Evolutionary conservation across 2,888 invertebrate species (phyloP).

Genomic region (Lomographa bimaculata): DNA sequence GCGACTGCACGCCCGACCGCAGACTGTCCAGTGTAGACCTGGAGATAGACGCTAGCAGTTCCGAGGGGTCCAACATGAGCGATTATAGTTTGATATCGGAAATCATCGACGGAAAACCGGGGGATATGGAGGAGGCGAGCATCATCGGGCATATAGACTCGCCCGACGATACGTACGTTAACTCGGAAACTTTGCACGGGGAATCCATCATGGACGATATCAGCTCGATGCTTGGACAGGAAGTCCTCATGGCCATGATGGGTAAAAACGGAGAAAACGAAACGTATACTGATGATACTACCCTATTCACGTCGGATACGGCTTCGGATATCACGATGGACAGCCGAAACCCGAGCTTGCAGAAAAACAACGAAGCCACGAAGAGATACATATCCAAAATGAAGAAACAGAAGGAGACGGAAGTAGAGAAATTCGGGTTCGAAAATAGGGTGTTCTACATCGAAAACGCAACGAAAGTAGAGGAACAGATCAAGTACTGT

Average conservation of each 20-base stretch:
- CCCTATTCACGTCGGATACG: conserved; percentile 85
- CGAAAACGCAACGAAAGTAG: conserved; percentile 72
- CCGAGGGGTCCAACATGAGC: conserved; percentile 86
- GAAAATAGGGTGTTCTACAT: conserved; percentile 88
- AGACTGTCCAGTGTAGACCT: conserved; percentile 71
- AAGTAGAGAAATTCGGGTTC: conserved; percentile 86
- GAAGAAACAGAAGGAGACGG: conserved; percentile 64
- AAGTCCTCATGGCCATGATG: conserved; percentile 86
- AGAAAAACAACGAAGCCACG: conserved; percentile 84
- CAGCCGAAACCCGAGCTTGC: conserved; percentile 79
- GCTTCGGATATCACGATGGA: conserved; percentile 78
- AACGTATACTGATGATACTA: conserved; percentile 88
- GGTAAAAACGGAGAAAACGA: conserved; percentile 85
- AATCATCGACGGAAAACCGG: conserved; percentile 82
- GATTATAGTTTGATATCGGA: conserved; percentile 89
- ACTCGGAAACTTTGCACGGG: conserved; percentile 89
- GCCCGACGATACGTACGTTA: conserved; percentile 87
- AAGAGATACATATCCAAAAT: conserved; percentile 80
- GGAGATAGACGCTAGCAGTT: conserved; percentile 82
- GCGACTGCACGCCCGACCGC: conserved; percentile 69
- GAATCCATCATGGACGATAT: conserved; percentile 92
- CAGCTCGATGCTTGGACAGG: conserved; percentile 89
- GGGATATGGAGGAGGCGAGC: conserved; percentile 68
- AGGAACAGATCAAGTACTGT: conserved; percentile 87
- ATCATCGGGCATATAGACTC: conserved; percentile 92